These are phyloP conservation scores for Microctonus aethiopoides DNA, from an alignment of 2,888 invertebrate species.

Conservation along the genomic window DNA sequence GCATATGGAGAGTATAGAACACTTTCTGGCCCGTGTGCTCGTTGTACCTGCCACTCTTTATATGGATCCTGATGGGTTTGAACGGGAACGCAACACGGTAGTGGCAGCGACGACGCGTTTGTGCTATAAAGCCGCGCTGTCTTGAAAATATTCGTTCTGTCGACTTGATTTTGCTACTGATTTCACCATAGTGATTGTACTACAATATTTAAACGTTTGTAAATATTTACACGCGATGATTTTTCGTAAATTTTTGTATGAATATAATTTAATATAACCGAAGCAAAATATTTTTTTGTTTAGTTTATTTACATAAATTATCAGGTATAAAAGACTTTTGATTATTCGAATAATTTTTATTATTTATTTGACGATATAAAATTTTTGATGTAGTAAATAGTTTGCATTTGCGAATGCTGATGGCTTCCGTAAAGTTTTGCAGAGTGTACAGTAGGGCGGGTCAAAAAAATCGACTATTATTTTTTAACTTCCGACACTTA, in stretches of 20 bases:
- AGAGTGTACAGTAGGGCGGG: too few species aligned
- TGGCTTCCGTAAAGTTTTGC: too few species aligned
- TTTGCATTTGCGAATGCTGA: too few species aligned
- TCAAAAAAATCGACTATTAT: too few species aligned
- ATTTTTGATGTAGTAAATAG: too few species aligned
- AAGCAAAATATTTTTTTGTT: too few species aligned
- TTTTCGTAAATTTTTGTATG: background rate
- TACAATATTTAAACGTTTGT: background rate
- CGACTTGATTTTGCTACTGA: conserved; percentile 29
- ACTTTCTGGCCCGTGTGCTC: conserved; percentile 31
- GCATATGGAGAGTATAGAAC: conserved; percentile 17
- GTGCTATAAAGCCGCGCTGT: conserved; percentile 30
- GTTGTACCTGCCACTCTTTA: conserved; percentile 46
- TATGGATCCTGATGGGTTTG: conserved; percentile 45
- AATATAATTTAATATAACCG: too few species aligned
- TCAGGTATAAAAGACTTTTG: too few species aligned
- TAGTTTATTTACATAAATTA: too few species aligned
- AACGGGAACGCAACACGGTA: conserved; percentile 37
- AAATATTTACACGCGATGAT: background rate
- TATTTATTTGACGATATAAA: too few species aligned
- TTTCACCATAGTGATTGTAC: background rate
- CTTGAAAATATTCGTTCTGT: conserved; percentile 29
- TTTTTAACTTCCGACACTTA: too few species aligned
- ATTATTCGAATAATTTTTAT: too few species aligned
- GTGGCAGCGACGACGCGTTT: conserved; percentile 30